phyloP scores from a whole-genome alignment of 2,113 vertebrate species.

The Apodemus speciosus region DNA sequence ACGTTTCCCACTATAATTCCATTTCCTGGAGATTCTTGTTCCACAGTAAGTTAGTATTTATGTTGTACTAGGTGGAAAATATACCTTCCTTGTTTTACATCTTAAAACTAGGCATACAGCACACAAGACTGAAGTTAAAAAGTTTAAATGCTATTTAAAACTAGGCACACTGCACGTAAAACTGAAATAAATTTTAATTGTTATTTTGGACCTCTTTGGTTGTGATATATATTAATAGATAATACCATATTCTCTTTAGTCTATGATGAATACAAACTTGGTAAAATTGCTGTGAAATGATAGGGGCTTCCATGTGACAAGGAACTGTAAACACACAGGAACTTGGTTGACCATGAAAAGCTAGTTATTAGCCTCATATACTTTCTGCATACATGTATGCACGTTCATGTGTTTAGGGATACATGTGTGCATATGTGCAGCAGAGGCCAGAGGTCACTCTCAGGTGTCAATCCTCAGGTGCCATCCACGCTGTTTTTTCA shows the following conservation, averaged over 20 bases:
- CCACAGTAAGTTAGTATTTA: constrained; percentile 1
- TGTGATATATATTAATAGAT: constrained; percentile 20
- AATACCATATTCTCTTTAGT: neutral
- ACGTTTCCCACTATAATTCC: neutral
- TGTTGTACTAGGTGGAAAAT: neutral
- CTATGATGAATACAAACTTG: neutral
- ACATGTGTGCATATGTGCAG: neutral
- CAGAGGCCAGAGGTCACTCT: neutral
- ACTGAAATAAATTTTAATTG: neutral
- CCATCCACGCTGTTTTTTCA: neutral
- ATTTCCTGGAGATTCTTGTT: neutral
- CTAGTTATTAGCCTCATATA: neutral
- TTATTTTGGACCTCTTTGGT: neutral
- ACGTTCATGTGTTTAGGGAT: neutral
- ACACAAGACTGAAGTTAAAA: neutral
- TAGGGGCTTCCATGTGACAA: neutral
- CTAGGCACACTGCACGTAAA: neutral
- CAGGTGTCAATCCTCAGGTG: neutral
- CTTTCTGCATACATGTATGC: neutral
- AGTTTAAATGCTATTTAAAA: neutral
- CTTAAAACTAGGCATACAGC: neutral
- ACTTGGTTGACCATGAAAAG: neutral
- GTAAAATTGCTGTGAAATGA: constrained; percentile 1
- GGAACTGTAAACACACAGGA: neutral
- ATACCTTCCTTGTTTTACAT: constrained; percentile 18